Base-by-base conservation (phyloP, 2,888 invertebrate genomes). In the Saturnia japonica region DNA sequence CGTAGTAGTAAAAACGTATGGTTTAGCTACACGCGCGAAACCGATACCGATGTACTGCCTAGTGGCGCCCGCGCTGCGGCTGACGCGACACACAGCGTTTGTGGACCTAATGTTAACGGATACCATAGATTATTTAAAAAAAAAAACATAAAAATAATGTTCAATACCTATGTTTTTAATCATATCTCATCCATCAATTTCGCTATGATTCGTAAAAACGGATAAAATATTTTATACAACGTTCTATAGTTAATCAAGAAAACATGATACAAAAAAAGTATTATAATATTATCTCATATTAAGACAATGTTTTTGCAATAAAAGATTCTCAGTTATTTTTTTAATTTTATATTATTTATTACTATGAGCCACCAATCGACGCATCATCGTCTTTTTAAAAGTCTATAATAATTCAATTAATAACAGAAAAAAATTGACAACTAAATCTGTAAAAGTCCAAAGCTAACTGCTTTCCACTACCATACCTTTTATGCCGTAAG, bases 21-120 rank as follows among this genome's bases (percentile, higher is more conserved):
- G 82, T 77, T 84, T 75, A 79, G 86, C 85, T 82, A 85, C 86
- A 81, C 83, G 77, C 79, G 77, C 81, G 85, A 84, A 86, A 88
- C 82, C 80, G 82, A 88, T 85, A 86, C 85, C 83, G 74, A n/a
- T 40, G 40, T 34, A 7, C 62, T 40, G n/a, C 40, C 40, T 40
- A n/a, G 77, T 84, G 85, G 84, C 86, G 83, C 80, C 47, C 7
- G 19, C 54, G n/a, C 54, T 19, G n/a, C n/a, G 9, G n/a, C n/a
- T 9, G 11, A 19, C 12, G 82, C 78, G 81, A 79, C 78, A 76
- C 73, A 60, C 75, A 74, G 69, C 69, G 34, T 73, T 70, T 73
- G 72, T 47, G 77, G 77, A 62, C 72, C 67, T 68, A 75, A 43
- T 81, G 76, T 47, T 16, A 76, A 82, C 83, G 80, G 68, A 47